phyloP scores from a whole-genome alignment of 2,888 invertebrate genomes.

The Drosophila mimica region DNA sequence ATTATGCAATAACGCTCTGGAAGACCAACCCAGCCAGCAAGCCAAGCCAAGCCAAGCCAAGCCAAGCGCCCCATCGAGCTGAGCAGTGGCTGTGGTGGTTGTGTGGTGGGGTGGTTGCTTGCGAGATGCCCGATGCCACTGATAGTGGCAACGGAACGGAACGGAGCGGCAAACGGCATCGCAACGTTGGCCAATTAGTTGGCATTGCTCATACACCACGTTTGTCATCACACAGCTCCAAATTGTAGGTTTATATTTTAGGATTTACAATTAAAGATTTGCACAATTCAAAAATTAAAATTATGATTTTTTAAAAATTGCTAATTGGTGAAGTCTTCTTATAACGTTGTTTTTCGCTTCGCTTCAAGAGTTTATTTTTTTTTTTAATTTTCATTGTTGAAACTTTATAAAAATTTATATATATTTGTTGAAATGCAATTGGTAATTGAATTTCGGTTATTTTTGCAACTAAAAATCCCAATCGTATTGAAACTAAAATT shows the following conservation, averaged over 20 bases:
- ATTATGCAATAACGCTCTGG: slow-evolving; percentile 70
- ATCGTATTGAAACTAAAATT: background rate
- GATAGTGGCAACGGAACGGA: slow-evolving; percentile 29
- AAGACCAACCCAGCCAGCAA: background rate
- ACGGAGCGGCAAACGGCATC: slow-evolving; percentile 49
- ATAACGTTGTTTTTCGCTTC: background rate
- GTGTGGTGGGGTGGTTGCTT: background rate
- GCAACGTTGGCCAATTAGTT: slow-evolving; percentile 76
- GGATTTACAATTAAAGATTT: background rate
- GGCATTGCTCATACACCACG: slow-evolving; percentile 81
- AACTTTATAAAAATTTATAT: background rate
- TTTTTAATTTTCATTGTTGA: background rate
- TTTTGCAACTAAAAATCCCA: background rate
- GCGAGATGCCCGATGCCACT: slow-evolving; percentile 27
- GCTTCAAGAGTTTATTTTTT: background rate
- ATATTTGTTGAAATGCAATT: background rate
- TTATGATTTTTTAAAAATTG: background rate
- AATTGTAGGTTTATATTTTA: background rate
- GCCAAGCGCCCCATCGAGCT: background rate
- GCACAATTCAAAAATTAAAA: background rate
- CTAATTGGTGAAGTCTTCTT: background rate
- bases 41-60: background rate
- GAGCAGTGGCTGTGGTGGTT: background rate
- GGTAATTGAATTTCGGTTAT: background rate
- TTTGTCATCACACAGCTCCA: slow-evolving; percentile 62